Evolutionary conservation across 1,140 invertebrate genomes (phyloP), one percentile per base, ranked within the genome.

Genomic region (Drosophila dunni): DNA sequence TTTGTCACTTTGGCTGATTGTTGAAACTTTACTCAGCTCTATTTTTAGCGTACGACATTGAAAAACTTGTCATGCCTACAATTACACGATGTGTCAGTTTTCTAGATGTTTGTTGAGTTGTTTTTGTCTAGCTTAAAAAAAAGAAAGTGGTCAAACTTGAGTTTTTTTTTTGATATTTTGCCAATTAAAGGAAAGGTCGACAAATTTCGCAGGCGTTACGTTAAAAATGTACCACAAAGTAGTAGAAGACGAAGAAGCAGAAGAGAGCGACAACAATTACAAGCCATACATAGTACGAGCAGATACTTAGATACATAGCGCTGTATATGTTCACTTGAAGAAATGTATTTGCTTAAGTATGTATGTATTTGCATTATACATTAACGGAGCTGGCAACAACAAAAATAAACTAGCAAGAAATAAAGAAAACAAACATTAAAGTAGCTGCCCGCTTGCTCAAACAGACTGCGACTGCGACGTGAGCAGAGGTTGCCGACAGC

Each of bases 351-450:
- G 38, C 5, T 11, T 15, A 33, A 34, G 50, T 36, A 10, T 45
- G 36, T 15, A 10, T 42, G 36, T 86, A 86, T 86, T 86, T 86
- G 83, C 83, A 86, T 86, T 89, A 82, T 77, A 88, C 84, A 83
- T 86, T 86, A 86, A 88, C 84, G 80, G 83, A 61, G 75, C 46
- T 54, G 44, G 36, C 34, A 78, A 71, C 42, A 65, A 9, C 46
- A 64, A 29, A 68, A 60, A 48, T 48, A 64, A 65, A 65, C 71
- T 82, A 79, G 79, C 71, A 66, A 70, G 77, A 86, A 78, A 71
- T 67, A 24, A 88, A 80, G 84, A 88, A 88, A 89, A 83, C 78
- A 88, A 89, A 80, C 74, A 88, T 83, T 79, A 88, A 86, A 88
- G 46, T 74, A 46, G 80, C 79, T 64, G 78, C 20, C 58, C 62